phyloP scores from a whole-genome alignment of 2,797 vertebrate genomes.

The Pangasius mekongensis region DNA sequence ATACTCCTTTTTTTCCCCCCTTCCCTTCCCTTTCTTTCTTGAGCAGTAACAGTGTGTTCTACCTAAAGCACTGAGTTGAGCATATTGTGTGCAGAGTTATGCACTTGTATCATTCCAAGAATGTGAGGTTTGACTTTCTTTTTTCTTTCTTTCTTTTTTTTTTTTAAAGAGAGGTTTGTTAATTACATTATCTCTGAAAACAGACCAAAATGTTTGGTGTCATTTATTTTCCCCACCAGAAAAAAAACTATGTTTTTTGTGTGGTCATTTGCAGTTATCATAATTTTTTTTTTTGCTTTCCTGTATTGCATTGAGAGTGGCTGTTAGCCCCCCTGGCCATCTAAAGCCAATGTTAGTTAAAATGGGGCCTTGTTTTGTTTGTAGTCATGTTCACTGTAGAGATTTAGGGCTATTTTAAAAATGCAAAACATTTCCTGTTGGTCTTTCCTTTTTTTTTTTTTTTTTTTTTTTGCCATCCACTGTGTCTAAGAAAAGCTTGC shows the following conservation, averaged over 20 bases:
- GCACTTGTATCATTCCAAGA: conserved; percentile 47
- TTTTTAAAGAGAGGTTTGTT: background rate
- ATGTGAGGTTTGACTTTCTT: conserved; percentile 11
- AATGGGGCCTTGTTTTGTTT: background rate
- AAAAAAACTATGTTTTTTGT: background rate
- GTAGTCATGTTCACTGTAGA: conserved; percentile 27
- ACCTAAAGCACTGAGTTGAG: conserved; percentile 1
- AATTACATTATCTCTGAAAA: conserved; percentile 18
- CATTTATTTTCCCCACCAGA: too few relatives aligned
- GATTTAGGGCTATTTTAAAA: background rate
- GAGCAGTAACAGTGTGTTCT: background rate
- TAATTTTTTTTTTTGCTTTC: background rate
- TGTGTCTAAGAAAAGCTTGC: conserved; percentile 21
- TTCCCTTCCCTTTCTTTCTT: background rate
- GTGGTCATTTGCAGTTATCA: background rate
- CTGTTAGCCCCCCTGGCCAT: background rate
- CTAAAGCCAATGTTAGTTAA: background rate
- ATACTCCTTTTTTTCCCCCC: background rate
- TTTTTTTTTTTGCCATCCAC: background rate
- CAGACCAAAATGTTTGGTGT: conserved; percentile 1
- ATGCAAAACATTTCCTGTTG: conserved; percentile 15
- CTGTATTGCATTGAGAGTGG: background rate
- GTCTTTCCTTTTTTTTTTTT: conserved; percentile 2
- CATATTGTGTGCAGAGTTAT: conserved; percentile 1
- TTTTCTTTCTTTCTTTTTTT: background rate